Conservation (phyloP, 2,888 invertebrate genomes). For the Heteromyza rotundicornis region DNA sequence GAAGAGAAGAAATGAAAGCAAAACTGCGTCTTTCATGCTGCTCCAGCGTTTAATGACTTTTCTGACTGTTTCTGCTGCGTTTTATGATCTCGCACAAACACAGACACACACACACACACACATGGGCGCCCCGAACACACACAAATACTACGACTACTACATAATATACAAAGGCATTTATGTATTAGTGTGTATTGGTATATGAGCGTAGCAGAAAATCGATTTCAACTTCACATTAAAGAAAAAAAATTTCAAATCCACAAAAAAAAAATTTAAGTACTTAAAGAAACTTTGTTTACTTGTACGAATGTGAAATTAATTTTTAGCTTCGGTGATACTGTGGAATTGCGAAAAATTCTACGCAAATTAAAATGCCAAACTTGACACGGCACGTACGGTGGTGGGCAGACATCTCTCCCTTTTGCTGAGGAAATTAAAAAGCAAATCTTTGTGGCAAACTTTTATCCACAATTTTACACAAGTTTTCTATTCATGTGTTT, state of each 20-base stretch:
- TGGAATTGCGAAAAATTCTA: no score
- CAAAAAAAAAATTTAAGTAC: no score
- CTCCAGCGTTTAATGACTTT: conserved; percentile 37
- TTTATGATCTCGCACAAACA: conserved; percentile 23
- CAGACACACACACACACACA: conserved; percentile 11
- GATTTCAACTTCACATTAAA: conserved; percentile 20
- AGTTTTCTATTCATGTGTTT: no score
- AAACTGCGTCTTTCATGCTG: conserved; percentile 6
- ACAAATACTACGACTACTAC: no score
- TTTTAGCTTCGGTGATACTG: no score
- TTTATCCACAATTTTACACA: no score
- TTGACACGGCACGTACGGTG: no score
- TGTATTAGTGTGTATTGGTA: conserved; percentile 10
- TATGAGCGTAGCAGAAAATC: conserved; percentile 21
- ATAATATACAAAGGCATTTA: neutral
- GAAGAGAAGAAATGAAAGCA: neutral
- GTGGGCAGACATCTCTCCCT: no score
- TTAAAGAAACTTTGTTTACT: neutral
- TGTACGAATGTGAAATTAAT: neutral
- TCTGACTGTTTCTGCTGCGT: conserved; percentile 13
- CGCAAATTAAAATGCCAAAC: neutral
- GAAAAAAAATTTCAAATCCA: no score
- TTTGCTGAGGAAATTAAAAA: no score
- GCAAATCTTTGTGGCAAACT: no score
- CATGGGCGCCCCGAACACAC: conserved; percentile 16